These are phyloP conservation scores for Caenorhabditis sinica DNA, from an alignment of 2,888 invertebrate species.

Conservation along the genomic window DNA sequence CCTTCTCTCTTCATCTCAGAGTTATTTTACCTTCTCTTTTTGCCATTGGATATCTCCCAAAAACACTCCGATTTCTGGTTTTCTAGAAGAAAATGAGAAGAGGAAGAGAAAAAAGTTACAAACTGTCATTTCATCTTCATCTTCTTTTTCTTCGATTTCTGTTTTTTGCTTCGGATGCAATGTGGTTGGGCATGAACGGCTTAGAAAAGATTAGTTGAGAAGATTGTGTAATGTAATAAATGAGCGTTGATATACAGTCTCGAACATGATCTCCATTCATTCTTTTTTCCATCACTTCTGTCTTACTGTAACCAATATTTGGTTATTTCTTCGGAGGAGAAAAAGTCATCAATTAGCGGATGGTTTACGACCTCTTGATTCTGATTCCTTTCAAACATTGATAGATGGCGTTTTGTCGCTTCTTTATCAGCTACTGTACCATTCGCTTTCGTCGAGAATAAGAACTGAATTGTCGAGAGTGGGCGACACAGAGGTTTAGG, in stretches of 20 bases:
- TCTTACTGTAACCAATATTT: conserved; percentile 29
- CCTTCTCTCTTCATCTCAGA: conserved; percentile 8
- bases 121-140: conserved; percentile 55
- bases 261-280: conserved; percentile 12
- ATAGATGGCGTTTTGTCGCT: conserved; percentile 29
- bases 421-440: conserved; percentile 13
- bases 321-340: conserved; percentile 17
- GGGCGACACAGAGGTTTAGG: neutral
- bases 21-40: conserved; percentile 16
- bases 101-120: conserved; percentile 48
- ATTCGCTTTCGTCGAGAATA: conserved; percentile 30
- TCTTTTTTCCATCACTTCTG: conserved; percentile 8
- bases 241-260: conserved; percentile 30
- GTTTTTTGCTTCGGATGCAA: conserved; percentile 11
- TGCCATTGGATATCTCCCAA: conserved; percentile 36
- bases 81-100: conserved; percentile 11
- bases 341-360: conserved; percentile 51
- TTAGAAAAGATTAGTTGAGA: conserved; percentile 47
- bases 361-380: conserved; percentile 57
- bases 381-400: conserved; percentile 38
- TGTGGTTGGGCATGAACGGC: conserved; percentile 53
- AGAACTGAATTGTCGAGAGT: conserved; percentile 26
- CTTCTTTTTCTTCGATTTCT: conserved; percentile 16
- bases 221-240: conserved; percentile 63
- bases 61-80: conserved; percentile 47